Percentiles rank a stretch among this genome's conserved stretches.
These are phyloP conservation scores for Poecilobothrus nobilitatus DNA, from an alignment of 2,888 invertebrate genomes.

Conservation along the genomic window DNA sequence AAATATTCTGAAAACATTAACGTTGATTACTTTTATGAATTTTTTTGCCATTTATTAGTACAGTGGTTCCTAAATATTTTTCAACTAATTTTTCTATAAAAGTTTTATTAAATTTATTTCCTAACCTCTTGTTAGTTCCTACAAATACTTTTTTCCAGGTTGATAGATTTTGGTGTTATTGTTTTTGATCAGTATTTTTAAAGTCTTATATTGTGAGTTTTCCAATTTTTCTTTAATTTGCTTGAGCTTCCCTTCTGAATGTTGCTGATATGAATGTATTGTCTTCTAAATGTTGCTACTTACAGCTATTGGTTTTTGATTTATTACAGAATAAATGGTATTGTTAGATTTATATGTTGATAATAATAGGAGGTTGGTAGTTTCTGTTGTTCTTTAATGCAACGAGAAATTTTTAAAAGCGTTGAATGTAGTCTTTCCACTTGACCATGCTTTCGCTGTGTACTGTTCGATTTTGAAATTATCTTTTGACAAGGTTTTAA, in stretches of 20 bases:
- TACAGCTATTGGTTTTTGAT: neutral
- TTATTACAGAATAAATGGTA: constrained; percentile 9
- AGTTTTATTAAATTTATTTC: too few species aligned
- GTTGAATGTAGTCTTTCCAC: constrained; percentile 7
- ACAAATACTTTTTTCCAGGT: constrained; percentile 13
- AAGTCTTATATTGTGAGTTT: neutral
- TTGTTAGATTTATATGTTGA: constrained; percentile 14
- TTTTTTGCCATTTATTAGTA: constrained; percentile 12
- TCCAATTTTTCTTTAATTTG: neutral
- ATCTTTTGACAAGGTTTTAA: neutral
- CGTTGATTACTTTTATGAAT: constrained; percentile 12
- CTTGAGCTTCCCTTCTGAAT: neutral
- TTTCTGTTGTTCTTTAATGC: neutral
- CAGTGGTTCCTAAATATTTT: constrained; percentile 14
- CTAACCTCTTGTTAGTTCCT: constrained; percentile 10
- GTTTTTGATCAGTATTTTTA: constrained; percentile 7
- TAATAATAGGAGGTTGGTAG: neutral
- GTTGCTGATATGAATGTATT: neutral
- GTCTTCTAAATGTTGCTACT: neutral
- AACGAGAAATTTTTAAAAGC: neutral
- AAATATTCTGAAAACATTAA: neutral
- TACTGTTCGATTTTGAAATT: constrained; percentile 7
- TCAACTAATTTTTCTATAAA: too few species aligned
- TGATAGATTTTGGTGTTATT: neutral
- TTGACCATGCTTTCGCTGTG: constrained; percentile 13